Percentiles rank a stretch among this genome's conserved stretches.
Conservation (phyloP, 2,888 invertebrate species). For the Onthophagus sagittarius region DNA sequence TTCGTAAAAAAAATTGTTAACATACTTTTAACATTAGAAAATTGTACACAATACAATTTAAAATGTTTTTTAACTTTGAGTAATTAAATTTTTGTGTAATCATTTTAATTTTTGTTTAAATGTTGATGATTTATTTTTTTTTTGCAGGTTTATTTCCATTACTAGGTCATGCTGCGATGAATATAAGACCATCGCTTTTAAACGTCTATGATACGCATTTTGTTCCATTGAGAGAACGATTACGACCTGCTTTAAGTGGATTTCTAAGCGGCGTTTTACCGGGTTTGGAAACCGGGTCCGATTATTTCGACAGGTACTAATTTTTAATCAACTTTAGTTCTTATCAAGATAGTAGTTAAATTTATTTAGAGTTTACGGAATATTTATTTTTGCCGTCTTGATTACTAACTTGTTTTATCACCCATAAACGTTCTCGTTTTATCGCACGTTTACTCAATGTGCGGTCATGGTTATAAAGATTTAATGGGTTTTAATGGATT, state of each 20-base stretch:
- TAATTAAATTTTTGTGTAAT: background rate
- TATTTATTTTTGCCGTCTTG: background rate
- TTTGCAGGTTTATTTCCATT: conserved; percentile 78
- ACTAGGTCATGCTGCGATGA: conserved; percentile 84
- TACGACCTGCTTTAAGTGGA: conserved; percentile 79
- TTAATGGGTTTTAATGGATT: background rate
- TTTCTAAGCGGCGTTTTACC: conserved; percentile 83
- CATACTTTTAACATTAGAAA: background rate
- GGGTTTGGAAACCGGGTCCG: conserved; percentile 83
- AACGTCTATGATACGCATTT: conserved; percentile 85
- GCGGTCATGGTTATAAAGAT: background rate
- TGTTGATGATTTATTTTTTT: conserved; percentile 1
- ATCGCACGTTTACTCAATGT: background rate
- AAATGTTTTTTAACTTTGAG: background rate
- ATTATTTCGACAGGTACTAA: conserved; percentile 68
- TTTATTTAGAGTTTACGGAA: background rate
- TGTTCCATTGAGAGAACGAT: conserved; percentile 71
- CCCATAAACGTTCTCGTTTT: background rate
- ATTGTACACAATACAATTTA: background rate
- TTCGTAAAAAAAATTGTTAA: background rate
- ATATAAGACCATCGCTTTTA: conserved; percentile 76
- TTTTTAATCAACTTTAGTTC: background rate
- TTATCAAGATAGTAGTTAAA: background rate
- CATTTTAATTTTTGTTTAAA: too few species aligned
- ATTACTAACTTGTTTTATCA: background rate